phyloP scores from a whole-genome alignment of 2,888 invertebrate genomes.

The Agrilus mali region DNA sequence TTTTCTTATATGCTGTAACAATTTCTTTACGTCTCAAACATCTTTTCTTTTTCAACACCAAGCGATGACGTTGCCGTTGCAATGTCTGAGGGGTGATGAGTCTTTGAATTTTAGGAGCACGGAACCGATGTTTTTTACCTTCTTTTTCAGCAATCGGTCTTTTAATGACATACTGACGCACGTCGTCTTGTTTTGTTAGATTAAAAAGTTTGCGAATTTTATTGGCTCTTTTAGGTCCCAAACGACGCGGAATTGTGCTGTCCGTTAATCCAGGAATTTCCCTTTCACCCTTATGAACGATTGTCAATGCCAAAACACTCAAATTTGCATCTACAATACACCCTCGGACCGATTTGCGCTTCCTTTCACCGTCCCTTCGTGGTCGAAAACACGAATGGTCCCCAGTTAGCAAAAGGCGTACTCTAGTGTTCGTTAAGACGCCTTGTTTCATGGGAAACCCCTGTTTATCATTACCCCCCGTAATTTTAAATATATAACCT shows the following conservation, averaged over 20 bases:
- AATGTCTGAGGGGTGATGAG: slow-evolving; percentile 60
- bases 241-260: slow-evolving; percentile 59
- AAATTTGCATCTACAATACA: slow-evolving; percentile 96
- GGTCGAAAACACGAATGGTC: slow-evolving; percentile 91
- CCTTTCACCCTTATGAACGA: slow-evolving; percentile 86
- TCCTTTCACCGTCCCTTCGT: slow-evolving; percentile 86
- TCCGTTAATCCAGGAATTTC: slow-evolving; percentile 63
- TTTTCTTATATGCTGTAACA: slow-evolving; percentile 59
- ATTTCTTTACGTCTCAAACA: slow-evolving; percentile 53
- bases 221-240: slow-evolving; percentile 66
- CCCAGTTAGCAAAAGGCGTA: slow-evolving; percentile 83
- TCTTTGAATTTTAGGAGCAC: slow-evolving; percentile 71
- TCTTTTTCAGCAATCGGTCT: slow-evolving; percentile 47
- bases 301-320: slow-evolving; percentile 80
- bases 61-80: slow-evolving; percentile 54
- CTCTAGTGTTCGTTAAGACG: slow-evolving; percentile 86
- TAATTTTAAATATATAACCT: slow-evolving; percentile 86
- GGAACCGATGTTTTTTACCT: slow-evolving; percentile 46
- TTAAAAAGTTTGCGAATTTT: slow-evolving; percentile 70
- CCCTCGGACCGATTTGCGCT: slow-evolving; percentile 94
- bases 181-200: slow-evolving; percentile 64
- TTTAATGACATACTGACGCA: slow-evolving; percentile 63
- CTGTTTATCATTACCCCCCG: slow-evolving; percentile 98
- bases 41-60: slow-evolving; percentile 57
- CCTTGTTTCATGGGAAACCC: slow-evolving; percentile 99